Evolutionary conservation across 2,113 vertebrate species (phyloP).

Genomic region (Xenopus laevis): DNA sequence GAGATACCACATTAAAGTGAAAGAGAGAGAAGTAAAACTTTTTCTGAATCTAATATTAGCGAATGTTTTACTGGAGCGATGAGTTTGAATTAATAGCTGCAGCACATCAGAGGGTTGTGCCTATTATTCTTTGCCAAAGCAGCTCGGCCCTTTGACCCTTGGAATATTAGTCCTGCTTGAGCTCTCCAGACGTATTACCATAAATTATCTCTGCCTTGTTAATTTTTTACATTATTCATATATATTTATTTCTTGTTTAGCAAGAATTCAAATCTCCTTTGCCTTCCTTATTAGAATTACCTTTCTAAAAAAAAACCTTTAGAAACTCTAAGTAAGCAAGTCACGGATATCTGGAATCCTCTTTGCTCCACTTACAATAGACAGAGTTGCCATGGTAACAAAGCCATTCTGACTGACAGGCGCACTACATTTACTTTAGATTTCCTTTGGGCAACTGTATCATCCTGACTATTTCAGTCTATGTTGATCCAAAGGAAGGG

Average conservation of each 20-base stretch:
- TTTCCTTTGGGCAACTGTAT: not conserved
- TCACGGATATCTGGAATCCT: not conserved
- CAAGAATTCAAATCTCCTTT: not conserved
- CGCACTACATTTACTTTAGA: not conserved
- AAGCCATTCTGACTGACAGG: conserved; percentile 11
- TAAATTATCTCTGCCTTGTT: not conserved
- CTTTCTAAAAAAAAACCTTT: not conserved
- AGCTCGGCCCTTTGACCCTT: not conserved
- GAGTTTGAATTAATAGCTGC: conserved; percentile 1
- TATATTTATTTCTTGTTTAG: not conserved
- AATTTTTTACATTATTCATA: not conserved
- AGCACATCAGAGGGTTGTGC: not conserved
- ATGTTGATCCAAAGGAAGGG: no score
- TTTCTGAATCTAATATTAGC: not conserved
- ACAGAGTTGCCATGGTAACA: conserved; percentile 13
- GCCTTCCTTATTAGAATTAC: not conserved
- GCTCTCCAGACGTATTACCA: not conserved
- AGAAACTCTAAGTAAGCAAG: conserved; percentile 1
- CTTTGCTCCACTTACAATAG: not conserved
- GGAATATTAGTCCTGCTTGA: not conserved
- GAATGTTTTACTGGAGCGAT: not conserved
- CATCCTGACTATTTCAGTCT: not conserved
- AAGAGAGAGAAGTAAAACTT: not conserved
- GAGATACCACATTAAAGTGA: not conserved
- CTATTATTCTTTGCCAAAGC: not conserved